These are phyloP conservation scores for Chloroceryle inda DNA, from an alignment of 2,797 vertebrate genomes.

Conservation along the genomic window DNA sequence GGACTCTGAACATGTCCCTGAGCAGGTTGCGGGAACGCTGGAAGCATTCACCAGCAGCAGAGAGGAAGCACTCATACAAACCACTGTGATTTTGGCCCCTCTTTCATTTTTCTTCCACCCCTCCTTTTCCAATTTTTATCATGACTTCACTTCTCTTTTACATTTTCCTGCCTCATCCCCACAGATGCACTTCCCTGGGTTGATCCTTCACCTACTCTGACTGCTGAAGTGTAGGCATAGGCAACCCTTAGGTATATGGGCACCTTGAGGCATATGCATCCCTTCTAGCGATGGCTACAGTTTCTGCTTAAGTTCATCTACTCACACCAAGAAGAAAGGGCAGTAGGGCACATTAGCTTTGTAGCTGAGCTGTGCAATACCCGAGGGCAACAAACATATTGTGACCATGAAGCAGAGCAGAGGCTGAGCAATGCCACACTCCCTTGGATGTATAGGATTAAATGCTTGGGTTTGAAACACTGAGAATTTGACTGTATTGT, in stretches of 20 bases:
- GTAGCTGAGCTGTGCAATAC: not conserved
- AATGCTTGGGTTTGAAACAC: not conserved
- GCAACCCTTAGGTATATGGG: not conserved
- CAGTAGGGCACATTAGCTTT: not conserved
- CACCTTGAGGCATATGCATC: not conserved
- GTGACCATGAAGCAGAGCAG: not conserved
- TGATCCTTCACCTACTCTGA: not conserved
- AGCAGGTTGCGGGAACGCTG: not conserved
- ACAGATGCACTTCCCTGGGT: not conserved
- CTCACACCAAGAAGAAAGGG: not conserved
- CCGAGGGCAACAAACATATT: not conserved
- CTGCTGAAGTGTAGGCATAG: not conserved
- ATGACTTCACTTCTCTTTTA: not conserved
- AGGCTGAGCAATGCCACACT: not conserved
- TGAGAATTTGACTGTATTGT: not conserved
- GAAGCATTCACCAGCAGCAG: not conserved
- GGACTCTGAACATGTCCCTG: not conserved
- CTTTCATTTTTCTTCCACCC: not conserved
- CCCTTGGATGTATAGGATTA: not conserved
- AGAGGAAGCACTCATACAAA: not conserved
- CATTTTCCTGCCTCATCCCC: not conserved
- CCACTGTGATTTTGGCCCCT: not conserved
- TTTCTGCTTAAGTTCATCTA: not conserved
- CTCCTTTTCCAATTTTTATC: not conserved
- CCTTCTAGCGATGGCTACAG: not conserved